These are phyloP conservation scores for Nerophis lumbriciformis DNA, from an alignment of 2,113 vertebrate species.

Conservation along the genomic window DNA sequence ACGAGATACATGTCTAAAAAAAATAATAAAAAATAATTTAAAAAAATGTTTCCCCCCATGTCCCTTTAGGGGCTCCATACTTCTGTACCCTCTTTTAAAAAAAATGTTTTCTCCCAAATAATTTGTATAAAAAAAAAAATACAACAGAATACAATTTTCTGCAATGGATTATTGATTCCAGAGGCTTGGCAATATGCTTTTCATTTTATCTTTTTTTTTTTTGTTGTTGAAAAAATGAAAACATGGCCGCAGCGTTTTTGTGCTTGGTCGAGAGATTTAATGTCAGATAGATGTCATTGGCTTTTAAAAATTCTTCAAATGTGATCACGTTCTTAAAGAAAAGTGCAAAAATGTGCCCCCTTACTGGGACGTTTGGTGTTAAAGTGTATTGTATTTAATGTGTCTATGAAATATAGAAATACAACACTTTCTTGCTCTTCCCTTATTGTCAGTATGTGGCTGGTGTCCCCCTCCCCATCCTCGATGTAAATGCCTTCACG, in stretches of 20 bases:
- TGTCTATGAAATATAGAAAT: conserved; percentile 66
- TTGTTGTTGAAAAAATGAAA: conserved; percentile 30
- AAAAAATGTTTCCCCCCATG: too few species aligned
- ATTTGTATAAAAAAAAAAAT: conserved; percentile 46
- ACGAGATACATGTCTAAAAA: too few species aligned
- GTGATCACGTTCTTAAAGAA: conserved; percentile 36
- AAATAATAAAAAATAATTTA: too few species aligned
- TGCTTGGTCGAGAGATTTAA: conserved; percentile 53
- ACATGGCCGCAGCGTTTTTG: conserved; percentile 38
- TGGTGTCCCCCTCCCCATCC: conserved; percentile 39
- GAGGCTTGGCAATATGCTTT: conserved; percentile 34
- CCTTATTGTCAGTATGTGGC: conserved; percentile 57
- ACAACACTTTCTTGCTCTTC: conserved; percentile 57
- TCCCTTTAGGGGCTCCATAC: too few species aligned
- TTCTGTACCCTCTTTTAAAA: conserved; percentile 39
- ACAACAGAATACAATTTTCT: conserved; percentile 24
- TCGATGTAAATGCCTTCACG: conserved; percentile 63
- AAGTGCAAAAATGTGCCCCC: conserved; percentile 54
- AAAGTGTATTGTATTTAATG: conserved; percentile 62
- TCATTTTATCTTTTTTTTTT: conserved; percentile 36
- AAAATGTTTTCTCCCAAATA: conserved; percentile 42
- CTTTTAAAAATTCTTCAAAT: conserved; percentile 52
- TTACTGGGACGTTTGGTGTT: conserved; percentile 63
- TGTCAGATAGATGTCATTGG: conserved; percentile 45
- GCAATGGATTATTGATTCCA: conserved; percentile 35